Evolutionary conservation across 2,113 vertebrate species (phyloP), one percentile per base, ranked within the genome.

Genomic region (Gymnobelideus leadbeateri): DNA sequence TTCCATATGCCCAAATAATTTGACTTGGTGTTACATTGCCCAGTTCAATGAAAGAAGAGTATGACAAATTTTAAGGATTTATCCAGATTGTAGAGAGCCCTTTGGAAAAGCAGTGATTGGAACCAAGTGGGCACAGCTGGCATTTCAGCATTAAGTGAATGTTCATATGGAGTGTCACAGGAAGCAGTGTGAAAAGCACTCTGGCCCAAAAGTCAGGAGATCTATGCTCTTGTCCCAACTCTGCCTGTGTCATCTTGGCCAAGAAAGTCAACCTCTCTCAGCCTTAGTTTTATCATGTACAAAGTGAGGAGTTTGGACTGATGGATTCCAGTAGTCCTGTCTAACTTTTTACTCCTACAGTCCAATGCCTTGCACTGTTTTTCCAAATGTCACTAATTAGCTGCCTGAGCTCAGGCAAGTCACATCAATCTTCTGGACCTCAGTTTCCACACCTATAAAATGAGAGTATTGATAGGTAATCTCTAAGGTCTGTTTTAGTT

Each of bases 1-100:
- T 96, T 97, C 89, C 93, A 91, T 93, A 91, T 52, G 94, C 89
- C 52, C 94, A 49, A 96, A 92, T 51, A 95, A 91, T 89, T 52
- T 95, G 91, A 54, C 52, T 10, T n/a, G 53, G 91, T 94, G 96
- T 92, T 93, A 91, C 91, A 90, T 95, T 96, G 95, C 49, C 53
- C 91, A 46, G 54, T 94, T 93, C 90, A 43, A 51, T 94, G 26
- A 95, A 89, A 95, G 52, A 93, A 43, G 53, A 77, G n/a, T 61
- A 37, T 26, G 52, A 90, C 21, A 14, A 61, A 91, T 90, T 89
- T 94, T 57, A 91, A 21, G 50, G 89, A 51, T 92, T 77, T 92
- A 95, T 54, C 57, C 43, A 57, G 5, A 90, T 90, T 90, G 23
- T 47, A 11, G 28, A 68, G 10, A 92, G 57, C 52, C 54, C 91